Evolutionary conservation across 2,888 invertebrate species (phyloP), one percentile per base, ranked within the genome.

Genomic region (Nipponacmea schrenckii): DNA sequence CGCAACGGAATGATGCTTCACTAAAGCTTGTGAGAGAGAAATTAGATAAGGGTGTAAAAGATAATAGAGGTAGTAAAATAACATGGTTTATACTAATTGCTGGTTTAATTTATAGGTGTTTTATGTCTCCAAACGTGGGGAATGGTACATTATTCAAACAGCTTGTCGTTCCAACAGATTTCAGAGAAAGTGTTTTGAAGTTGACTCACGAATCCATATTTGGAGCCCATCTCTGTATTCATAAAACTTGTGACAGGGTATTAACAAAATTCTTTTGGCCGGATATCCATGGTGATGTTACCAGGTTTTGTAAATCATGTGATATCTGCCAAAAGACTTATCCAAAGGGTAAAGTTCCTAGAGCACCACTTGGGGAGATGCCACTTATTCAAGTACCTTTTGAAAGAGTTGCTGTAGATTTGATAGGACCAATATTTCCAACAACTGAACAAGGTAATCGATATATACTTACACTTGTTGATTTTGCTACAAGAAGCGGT

Each of bases 401-500:
- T 64, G 65, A 67, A n/a, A 56, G 76, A 45, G 69, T 78, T 7
- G 73, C 74, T 39, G 8, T 75, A 1, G 77, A 77, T 71, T 26
- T 77, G 17, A 50, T 78, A 17, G 79, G 77, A 26, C 79, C 77
- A 15, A 56, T 78, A 24, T 20, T 44, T 27, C 75, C 72, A 26
- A 64, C 68, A 0, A 70, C 76, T 7, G 73, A 72, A 8, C 56
- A 67, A 64, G 73, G 76, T n/a, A 67, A 74, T 67, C 50, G 74
- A 17, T 76, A 73, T 64, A 74, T 79, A 8, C 45, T 81, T 14
- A 74, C 74, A 0, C 7, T 77, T 14, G 75, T 77, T 1, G 77
- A 81, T 64, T 79, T 73, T 68, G 74, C 77, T n/a, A 78, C 80
- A 3, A 12, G 76, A 77, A 26, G 78, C 73, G 0, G 63, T 63